Conservation (phyloP, 2,113 vertebrate genomes). For the Ornithorhynchus anatinus region DNA sequence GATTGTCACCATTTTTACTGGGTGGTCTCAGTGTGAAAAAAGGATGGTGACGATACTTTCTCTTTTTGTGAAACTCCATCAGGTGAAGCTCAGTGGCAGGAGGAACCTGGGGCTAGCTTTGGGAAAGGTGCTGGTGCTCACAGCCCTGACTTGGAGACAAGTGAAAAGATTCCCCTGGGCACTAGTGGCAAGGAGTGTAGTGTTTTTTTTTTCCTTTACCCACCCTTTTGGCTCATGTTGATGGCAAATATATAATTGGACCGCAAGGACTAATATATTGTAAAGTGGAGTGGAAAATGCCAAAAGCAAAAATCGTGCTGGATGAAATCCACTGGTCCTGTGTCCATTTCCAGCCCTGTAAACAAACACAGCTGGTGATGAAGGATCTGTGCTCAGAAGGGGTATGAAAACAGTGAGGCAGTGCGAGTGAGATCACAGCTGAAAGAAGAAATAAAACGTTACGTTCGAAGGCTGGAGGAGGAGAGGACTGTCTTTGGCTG, state of each 20-base stretch:
- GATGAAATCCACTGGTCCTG: slow-evolving; percentile 66
- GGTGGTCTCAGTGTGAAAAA: neutral
- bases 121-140: no score
- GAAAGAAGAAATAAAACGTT: slow-evolving; percentile 57
- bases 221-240: slow-evolving; percentile 23
- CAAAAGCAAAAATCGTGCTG: slow-evolving; percentile 55
- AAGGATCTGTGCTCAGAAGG: slow-evolving; percentile 62
- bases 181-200: neutral
- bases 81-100: neutral
- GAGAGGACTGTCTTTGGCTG: slow-evolving; percentile 26
- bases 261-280: slow-evolving; percentile 63
- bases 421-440: slow-evolving; percentile 63
- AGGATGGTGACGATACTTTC: neutral
- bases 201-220: slow-evolving; percentile 30
- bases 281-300: slow-evolving; percentile 67
- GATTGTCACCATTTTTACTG: neutral
- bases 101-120: neutral
- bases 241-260: slow-evolving; percentile 61
- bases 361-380: slow-evolving; percentile 82
- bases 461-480: slow-evolving; percentile 30
- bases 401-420: slow-evolving; percentile 60
- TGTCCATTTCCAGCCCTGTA: slow-evolving; percentile 71
- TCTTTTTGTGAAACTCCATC: slow-evolving; percentile 10
- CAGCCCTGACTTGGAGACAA: no score
- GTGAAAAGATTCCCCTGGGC: neutral